Base-by-base conservation (phyloP, 2,797 vertebrate genomes). In the Semaprochilodus insignis region DNA sequence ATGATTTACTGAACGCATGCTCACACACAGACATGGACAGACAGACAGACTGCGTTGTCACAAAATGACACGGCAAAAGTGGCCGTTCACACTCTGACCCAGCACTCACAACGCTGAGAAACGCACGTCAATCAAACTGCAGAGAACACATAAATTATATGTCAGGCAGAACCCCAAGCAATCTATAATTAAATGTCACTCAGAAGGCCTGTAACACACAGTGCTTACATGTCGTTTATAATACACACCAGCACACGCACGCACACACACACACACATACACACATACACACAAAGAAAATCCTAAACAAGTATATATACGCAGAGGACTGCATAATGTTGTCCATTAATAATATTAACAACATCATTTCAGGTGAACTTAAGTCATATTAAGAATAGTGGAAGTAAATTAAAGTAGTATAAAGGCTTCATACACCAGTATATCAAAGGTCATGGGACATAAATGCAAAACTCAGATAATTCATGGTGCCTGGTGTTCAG, bases 141-240 rank as follows among this genome's bases (percentile, higher is more conserved):
- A 17, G 36, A 59, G 19, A 85, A 54, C 40, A 1, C 79, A 65
- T 80, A 48, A 44, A 74, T 36, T 63, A 85, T 75, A 74, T 67
- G 74, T 82, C 74, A 78, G 62, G 80, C 75, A 74, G 27, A 71
- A 78, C 72, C 57, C 55, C 0, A 15, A 72, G 78, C 51, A 3
- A 13, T 87, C 25, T 1, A n/a, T 83, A 85, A 87, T 87, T 87
- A 87, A 81, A 81, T 67, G 54, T 78, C 74, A 78, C 63, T 78
- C 48, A 81, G 21, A 65, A 31, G 72, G 23, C 74, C 48, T 51
- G 31, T 23, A 75, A 77, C 80, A 54, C 65, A 62, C 78, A 77
- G 69, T 65, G 80, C 74, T 65, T 80, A 74, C 48, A 65, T 6
- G 34, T 84, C 67, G 57, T 62, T 71, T 77, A 77, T 36, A 59